Conservation (phyloP, 1,140 invertebrate genomes). For the Holotrichia oblita region DNA sequence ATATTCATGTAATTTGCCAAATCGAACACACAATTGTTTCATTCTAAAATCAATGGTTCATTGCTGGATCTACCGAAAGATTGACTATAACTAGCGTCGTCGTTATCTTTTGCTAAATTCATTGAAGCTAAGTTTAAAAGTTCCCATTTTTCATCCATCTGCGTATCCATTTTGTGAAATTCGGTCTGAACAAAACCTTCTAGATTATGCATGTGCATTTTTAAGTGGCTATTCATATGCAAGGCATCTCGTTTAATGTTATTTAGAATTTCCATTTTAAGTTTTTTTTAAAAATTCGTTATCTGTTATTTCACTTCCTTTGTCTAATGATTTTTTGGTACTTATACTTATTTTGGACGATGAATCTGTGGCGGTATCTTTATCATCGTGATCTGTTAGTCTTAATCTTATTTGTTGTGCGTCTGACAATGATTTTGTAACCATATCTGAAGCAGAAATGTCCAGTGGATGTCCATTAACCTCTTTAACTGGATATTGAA, state of each 20-base stretch:
- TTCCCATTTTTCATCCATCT: slow-evolving; percentile 25
- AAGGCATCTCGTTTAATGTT: background rate
- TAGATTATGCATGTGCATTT: slow-evolving; percentile 26
- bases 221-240: slow-evolving; percentile 14
- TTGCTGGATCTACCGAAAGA: background rate
- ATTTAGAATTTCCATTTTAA: slow-evolving; percentile 18
- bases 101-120: slow-evolving; percentile 16
- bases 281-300: slow-evolving; percentile 30
- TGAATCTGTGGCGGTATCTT: background rate
- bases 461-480: background rate
- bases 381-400: background rate
- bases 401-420: background rate
- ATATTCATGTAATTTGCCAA: too few relatives aligned
- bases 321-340: slow-evolving; percentile 14
- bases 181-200: slow-evolving; percentile 2
- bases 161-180: slow-evolving; percentile 33
- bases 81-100: background rate
- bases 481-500: slow-evolving; percentile 6
- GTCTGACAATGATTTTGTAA: background rate
- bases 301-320: background rate
- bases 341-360: background rate
- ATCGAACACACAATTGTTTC: background rate
- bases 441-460: background rate
- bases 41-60: background rate
- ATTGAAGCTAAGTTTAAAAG: background rate